Evolutionary conservation across 2,113 vertebrate species (phyloP).

Genomic region (Nothocercus nigrocapillus): DNA sequence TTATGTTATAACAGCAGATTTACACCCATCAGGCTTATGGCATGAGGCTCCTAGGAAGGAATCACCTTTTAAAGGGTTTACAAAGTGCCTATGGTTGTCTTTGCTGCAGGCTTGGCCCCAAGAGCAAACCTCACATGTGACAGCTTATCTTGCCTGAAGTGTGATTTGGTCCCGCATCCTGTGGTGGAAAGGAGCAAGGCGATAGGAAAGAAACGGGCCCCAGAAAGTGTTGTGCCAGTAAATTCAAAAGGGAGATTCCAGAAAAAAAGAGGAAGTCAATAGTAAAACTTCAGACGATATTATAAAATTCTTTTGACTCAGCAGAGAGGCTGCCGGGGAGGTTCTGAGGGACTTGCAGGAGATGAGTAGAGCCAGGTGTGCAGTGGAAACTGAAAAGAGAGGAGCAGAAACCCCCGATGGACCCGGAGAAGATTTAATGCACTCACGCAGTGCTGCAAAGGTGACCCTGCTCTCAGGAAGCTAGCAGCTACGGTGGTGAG

Average conservation of each 20-base stretch:
- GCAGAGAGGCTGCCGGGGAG: not conserved
- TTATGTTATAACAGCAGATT: not conserved
- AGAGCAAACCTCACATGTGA: not conserved
- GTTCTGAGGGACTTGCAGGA: not conserved
- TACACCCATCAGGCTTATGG: not conserved
- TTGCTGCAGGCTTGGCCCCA: not conserved
- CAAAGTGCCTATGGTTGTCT: not conserved
- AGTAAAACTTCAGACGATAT: not conserved
- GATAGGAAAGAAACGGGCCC: not conserved
- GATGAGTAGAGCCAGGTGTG: not conserved
- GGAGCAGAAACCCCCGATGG: not conserved
- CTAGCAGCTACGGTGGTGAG: not conserved
- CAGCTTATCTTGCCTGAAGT: rapidly evolving
- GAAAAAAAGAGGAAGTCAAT: slow-evolving; percentile 10
- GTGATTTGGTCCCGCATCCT: not conserved
- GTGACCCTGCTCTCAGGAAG: rapidly evolving
- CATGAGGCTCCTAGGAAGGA: not conserved
- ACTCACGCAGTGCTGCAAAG: rapidly evolving
- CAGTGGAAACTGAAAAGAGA: not conserved
- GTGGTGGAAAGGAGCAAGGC: not conserved
- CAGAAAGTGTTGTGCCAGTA: not conserved
- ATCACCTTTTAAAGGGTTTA: not conserved
- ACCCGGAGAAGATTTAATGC: not conserved
- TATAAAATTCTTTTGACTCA: not conserved
- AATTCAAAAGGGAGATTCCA: not conserved